A percentile compares a stretch with the other conserved stretches of the same genome.
Conservation (phyloP, 2,888 invertebrate genomes). For the Drosophila niveifrons region DNA sequence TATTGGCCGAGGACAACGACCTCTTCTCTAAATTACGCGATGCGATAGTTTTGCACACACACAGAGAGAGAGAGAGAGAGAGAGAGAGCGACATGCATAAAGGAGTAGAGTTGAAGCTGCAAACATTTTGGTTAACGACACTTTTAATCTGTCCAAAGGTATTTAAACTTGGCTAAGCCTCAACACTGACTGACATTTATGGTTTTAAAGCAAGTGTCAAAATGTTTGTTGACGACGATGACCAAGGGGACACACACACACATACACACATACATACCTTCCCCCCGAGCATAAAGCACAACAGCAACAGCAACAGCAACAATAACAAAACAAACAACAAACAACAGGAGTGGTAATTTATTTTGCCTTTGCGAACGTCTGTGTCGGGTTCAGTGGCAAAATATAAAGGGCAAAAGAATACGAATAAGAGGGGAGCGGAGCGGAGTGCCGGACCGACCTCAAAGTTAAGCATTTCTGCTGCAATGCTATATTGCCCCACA, state of each 20-base stretch:
- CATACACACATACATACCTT: neutral
- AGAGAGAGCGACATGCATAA: neutral
- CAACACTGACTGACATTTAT: constrained; percentile 84
- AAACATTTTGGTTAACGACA: constrained; percentile 80
- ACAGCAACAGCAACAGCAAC: constrained; percentile 18
- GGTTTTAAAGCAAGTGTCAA: constrained; percentile 83
- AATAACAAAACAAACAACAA: constrained; percentile 28
- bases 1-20: constrained; percentile 16
- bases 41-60: constrained; percentile 40
- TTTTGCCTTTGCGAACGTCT: constrained; percentile 68
- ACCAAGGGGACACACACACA: constrained; percentile 21
- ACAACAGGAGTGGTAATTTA: constrained; percentile 77
- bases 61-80: constrained; percentile 5
- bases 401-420: constrained; percentile 56
- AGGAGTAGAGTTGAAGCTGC: constrained; percentile 27
- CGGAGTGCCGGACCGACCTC: constrained; percentile 24
- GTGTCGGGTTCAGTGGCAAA: constrained; percentile 32
- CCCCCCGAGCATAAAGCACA: constrained; percentile 21
- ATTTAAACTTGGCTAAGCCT: constrained; percentile 83
- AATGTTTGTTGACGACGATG: constrained; percentile 77
- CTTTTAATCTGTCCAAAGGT: constrained; percentile 85
- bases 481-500: constrained; percentile 37
- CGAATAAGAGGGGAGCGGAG: constrained; percentile 16
- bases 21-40: constrained; percentile 53
- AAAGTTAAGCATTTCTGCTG: constrained; percentile 37